Evolutionary conservation across 2,797 vertebrate species (phyloP).

Genomic region (Dryobates pubescens): DNA sequence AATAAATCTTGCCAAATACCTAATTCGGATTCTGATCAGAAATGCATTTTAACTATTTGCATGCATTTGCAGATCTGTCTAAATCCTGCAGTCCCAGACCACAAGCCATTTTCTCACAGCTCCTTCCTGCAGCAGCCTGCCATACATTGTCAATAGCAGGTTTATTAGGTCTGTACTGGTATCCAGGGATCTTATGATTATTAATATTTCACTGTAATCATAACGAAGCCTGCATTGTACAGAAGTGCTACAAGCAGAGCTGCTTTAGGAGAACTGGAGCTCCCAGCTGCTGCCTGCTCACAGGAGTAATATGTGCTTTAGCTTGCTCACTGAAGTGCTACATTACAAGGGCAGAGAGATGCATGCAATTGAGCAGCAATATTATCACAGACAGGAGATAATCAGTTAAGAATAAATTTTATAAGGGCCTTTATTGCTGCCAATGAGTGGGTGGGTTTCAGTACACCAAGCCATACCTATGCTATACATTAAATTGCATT

Average conservation of each 20-base stretch:
- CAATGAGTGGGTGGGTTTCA: neutral
- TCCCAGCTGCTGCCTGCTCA: constrained; percentile 42
- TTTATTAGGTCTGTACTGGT: constrained; percentile 43
- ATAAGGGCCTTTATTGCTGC: neutral
- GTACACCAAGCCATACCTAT: neutral
- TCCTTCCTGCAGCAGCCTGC: constrained; percentile 6
- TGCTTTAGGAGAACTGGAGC: constrained; percentile 39
- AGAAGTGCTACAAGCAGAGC: constrained; percentile 39
- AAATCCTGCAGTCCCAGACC: neutral
- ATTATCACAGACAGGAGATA: neutral
- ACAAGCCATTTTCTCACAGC: constrained; percentile 7
- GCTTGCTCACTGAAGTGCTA: constrained; percentile 47
- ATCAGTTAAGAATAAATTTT: constrained; percentile 26
- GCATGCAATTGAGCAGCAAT: constrained; percentile 13
- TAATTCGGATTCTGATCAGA: constrained; percentile 36
- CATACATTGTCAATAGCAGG: constrained; percentile 11
- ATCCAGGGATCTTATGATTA: constrained; percentile 37
- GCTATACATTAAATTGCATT: neutral
- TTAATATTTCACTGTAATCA: constrained; percentile 43
- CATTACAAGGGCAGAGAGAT: constrained; percentile 44
- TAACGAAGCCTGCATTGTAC: constrained; percentile 32
- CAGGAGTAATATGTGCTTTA: constrained; percentile 32
- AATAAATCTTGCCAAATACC: constrained; percentile 26
- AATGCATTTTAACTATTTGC: constrained; percentile 41
- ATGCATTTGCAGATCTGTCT: neutral